phyloP scores from a whole-genome alignment of 2,113 vertebrate species.

The Struthio camelus region DNA sequence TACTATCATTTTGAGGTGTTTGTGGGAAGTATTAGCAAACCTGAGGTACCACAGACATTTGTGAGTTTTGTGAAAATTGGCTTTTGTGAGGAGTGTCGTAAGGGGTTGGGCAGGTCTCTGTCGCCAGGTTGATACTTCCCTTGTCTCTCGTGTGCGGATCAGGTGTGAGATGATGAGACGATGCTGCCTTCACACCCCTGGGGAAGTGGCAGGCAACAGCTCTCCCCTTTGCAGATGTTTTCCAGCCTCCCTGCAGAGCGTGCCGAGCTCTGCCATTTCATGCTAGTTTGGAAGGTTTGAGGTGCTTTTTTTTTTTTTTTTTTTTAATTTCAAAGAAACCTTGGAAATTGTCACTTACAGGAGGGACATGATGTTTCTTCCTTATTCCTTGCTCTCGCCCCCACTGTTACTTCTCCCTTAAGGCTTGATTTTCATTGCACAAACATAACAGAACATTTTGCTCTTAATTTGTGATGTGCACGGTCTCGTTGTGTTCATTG shows the following conservation, averaged over 20 bases:
- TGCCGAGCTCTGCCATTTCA: neutral
- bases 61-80: slow-evolving; percentile 7
- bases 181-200: neutral
- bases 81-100: neutral
- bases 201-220: neutral
- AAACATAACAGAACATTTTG: neutral
- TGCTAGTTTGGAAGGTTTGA: neutral
- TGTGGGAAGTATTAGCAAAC: slow-evolving; percentile 14
- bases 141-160: neutral
- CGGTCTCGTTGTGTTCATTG: fast-evolving
- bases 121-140: neutral
- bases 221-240: neutral
- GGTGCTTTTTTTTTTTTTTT: neutral
- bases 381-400: neutral
- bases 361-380: neutral
- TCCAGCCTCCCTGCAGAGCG: neutral
- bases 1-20: neutral
- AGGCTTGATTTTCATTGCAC: neutral
- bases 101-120: neutral
- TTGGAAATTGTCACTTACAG: neutral
- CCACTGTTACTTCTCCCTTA: neutral
- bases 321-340: neutral
- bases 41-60: neutral
- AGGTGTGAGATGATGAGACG: neutral
- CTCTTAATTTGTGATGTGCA: neutral